Base-by-base conservation (phyloP, 2,888 invertebrate species). In the Dasysyrphus albostriatus region DNA sequence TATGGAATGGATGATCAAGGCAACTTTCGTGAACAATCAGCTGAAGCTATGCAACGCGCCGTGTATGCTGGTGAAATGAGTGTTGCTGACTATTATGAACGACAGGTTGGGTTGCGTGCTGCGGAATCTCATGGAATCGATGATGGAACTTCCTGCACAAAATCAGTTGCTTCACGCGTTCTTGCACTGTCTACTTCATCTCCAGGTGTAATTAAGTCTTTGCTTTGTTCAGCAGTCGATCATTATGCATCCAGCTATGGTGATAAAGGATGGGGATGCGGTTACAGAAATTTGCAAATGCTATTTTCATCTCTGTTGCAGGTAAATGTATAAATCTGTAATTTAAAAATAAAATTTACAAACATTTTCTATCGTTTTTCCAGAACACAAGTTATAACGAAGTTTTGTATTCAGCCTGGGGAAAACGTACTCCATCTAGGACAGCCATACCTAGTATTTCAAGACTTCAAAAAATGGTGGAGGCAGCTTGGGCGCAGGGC, bases 251-350 rank as follows among this genome's bases (percentile, higher is more conserved):
- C 96, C 54, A 97, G 97, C 0, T 97, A 97, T 90, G 98, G 97
- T 0, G 98, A 98, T 92, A 94, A 96, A 89, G 98, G 98, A 9
- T 98, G 98, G 97, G 98, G 98, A 3, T 98, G 98, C 91, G 98
- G 98, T 0, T 98, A 98, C 91, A 94, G 98, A 90, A 98, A 98
- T 93, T 95, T 97, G 93, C 98, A 98, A 92, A 98, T 98, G 98
- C 93, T 98, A 89, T 94, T 98, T n/a, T 97, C 97, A 0, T 96
- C 96, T 3, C 93, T 98, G 65, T 93, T 96, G 87, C 94, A 94
- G 73, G 89, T 89, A 83, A 51, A 47, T 24, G 3, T 1, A 5
- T 37, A 5, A 44, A 3, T 39, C 16, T n/a, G n/a, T n/a, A n/a
- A n/a, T n/a, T n/a, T n/a, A n/a, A n/a, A n/a, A n/a, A n/a, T n/a